Base-by-base conservation (phyloP, 2,888 invertebrate species). In the Onthophagus sagittarius region DNA sequence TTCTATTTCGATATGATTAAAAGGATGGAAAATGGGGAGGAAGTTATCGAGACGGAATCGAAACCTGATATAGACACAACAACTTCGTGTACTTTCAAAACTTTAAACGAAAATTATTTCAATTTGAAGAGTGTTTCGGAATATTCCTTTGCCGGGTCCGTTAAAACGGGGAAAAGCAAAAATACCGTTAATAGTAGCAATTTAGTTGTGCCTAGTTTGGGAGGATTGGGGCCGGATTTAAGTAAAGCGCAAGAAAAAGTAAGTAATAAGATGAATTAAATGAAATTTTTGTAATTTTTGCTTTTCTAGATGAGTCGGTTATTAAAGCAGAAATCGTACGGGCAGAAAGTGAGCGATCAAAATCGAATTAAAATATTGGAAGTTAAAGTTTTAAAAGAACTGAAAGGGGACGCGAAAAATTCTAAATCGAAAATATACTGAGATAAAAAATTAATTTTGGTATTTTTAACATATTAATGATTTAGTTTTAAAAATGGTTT, bases 281-380 rank as follows among this genome's bases (percentile, higher is more conserved):
- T 15, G 31, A 33, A 7, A 33, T 65, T 72, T 31, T n/a, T 39
- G 7, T 23, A 15, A 15, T 64, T 64, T 64, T 5, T 63, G 6
- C 3, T 2, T 67, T 77, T 78, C 53, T 63, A 80, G 78, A 65
- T 80, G 63, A 75, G 77, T 32, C 73, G 74, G 33, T 73, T 79
- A 65, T 78, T 78, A 67, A 77, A 76, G 62, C 77, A 79, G 31
- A 77, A 79, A 71, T 73, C 70, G 15, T 81, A 81, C 71, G 81
- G 81, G 6, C 79, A 81, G 69, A 79, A 77, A 70, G 79, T 74
- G 0, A 81, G 80, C 70, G 76, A 78, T 63, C 73, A 77, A 67
- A 81, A 81, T 69, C 75, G 78, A 62, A 77, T 79, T 2, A 79
- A 77, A 62, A 77, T 80, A 72, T 65, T 77, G 73, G 81, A 81